These are phyloP conservation scores for Bergia puertoricense DNA, from an alignment of 92 coral and sea anemone genomes.

Conservation along the genomic window DNA sequence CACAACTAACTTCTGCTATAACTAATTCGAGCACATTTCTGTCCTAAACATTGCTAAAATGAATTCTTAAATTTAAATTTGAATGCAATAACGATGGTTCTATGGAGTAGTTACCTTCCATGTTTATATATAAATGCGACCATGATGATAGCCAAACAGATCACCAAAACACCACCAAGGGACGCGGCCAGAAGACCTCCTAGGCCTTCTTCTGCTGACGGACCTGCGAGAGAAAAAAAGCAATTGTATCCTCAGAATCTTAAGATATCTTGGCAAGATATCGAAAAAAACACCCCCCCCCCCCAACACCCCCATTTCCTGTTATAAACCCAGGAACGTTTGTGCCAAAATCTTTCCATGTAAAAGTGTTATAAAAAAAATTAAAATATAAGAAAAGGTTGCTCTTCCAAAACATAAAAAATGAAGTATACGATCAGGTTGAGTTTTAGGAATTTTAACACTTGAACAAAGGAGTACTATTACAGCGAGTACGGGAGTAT, in stretches of 20 bases:
- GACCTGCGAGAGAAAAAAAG: not conserved
- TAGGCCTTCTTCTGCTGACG: not conserved
- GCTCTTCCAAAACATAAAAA: too few relatives aligned
- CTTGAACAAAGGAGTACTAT: too few relatives aligned
- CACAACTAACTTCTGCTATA: too few relatives aligned
- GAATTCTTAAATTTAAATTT: not conserved
- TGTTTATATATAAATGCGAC: constrained; percentile 15
- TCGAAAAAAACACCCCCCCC: not conserved
- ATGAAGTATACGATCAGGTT: too few relatives aligned
- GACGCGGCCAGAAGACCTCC: constrained; percentile 26
- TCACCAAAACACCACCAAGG: constrained; percentile 5
- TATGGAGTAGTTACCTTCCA: constrained; percentile 23
- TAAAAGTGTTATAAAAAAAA: too few relatives aligned
- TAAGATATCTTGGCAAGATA: not conserved
- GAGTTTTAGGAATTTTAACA: too few relatives aligned
- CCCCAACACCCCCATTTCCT: not conserved
- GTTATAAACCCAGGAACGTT: too few relatives aligned
- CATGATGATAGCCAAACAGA: not conserved
- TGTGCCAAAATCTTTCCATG: too few relatives aligned
- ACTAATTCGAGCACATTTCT: too few relatives aligned
- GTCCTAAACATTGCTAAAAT: too few relatives aligned
- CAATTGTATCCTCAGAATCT: not conserved
- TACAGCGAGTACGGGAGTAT: too few relatives aligned
- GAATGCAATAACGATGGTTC: not conserved
- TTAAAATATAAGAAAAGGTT: too few relatives aligned